Evolutionary conservation across 2,888 invertebrate species (phyloP), one percentile per base, ranked within the genome.

Genomic region (Drosophila birchii): DNA sequence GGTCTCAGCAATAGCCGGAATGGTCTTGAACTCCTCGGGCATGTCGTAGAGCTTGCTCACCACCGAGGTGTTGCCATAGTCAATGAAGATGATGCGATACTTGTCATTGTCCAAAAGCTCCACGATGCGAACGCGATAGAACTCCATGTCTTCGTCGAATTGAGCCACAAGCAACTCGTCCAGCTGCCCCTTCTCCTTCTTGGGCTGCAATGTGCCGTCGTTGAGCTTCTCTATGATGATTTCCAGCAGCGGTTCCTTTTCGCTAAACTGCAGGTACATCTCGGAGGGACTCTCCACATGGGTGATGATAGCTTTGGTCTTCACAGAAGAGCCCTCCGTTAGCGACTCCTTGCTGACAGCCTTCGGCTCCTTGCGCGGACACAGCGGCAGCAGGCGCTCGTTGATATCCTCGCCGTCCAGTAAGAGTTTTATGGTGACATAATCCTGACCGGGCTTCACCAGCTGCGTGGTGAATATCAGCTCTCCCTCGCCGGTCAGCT

Each of bases 81-180:
- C 96, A 6, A 96, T 94, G 81, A 96, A 96, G 7, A 95, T 93
- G 0, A 96, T 95, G 0, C 95, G 95, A 0, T 94, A 96, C 36
- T 95, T 29, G 34, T 16, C 9, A 95, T 71, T 51, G 4, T 68
- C 79, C 76, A 80, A 14, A 18, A 75, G 47, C 85, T 96, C 96
- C 43, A 98, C 94, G 11, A 98, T 95, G 88, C 95, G 95, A 0
- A 97, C 98, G 69, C 99, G 94, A 92, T 98, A 99, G 96, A 98
- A 98, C 72, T 95, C 94, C 7, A 95, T 95, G 90, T 98, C 97
- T 0, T 95, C 95, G 1, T 94, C 94, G 91, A 96, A 98, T 79
- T 96, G 95, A 0, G 98, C 98, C 32, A 95, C 94, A 81, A 96
- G 96, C 0, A 95, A 79, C 0, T 95, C 95, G 56, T 94, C 89